phyloP scores from a whole-genome alignment of 2,113 vertebrate species.

The Ciconia boyciana region DNA sequence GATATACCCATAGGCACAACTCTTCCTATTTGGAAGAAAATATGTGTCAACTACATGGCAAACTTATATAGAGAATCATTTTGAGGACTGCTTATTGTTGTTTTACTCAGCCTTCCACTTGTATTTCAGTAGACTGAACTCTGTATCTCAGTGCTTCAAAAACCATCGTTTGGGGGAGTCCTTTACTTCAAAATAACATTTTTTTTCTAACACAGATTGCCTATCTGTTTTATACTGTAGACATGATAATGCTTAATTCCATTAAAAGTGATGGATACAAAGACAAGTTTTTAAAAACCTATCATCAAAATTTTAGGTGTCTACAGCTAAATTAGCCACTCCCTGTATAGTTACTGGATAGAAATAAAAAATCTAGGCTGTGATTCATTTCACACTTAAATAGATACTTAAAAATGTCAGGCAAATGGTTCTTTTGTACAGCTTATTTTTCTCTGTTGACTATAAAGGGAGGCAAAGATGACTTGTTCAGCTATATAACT shows the following conservation, averaged over 20 bases:
- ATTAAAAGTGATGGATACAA: background rate
- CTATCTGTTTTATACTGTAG: background rate
- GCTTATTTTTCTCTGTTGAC: background rate
- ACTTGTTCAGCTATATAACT: background rate
- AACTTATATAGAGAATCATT: accelerated
- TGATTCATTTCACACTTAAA: background rate
- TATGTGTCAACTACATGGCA: background rate
- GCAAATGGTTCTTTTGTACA: background rate
- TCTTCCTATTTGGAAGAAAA: background rate
- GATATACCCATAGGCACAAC: accelerated
- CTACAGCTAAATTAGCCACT: background rate
- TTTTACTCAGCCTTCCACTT: background rate
- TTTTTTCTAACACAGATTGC: background rate
- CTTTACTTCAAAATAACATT: background rate
- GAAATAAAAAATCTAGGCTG: background rate
- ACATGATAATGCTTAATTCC: background rate
- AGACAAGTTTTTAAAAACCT: background rate
- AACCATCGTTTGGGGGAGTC: background rate
- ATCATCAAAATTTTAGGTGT: background rate
- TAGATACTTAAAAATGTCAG: background rate
- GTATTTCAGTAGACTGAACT: background rate
- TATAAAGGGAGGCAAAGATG: background rate
- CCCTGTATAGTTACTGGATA: background rate
- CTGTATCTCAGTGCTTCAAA: background rate
- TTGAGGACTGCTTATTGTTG: background rate